Base-by-base conservation (phyloP, 2,113 vertebrate species). In the Synchiropus splendidus region DNA sequence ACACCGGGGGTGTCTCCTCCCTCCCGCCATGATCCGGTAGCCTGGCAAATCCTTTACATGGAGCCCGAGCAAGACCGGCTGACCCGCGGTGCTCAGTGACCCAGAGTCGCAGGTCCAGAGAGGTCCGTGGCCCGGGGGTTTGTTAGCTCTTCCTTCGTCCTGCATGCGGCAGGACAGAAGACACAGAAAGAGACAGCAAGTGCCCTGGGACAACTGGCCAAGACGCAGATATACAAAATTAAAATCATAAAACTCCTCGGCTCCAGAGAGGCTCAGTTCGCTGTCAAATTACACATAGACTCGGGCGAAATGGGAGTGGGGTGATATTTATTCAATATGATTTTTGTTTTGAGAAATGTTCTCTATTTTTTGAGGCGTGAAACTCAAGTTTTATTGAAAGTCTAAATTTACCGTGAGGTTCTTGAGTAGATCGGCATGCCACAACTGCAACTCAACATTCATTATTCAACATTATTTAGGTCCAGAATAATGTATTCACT, bases 81-180 rank as follows among this genome's bases (percentile, higher is more conserved):
- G 77, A 79, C 81, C 74, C 39, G 53, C 57, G 77, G 72, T 70
- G 64, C 53, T 59, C 45, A 14, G 45, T 74, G 77, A 80, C 78
- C 77, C 46, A 14, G 48, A 74, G 72, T 60, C 60, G 40, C 44
- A 59, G 67, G 70, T 71, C 67, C 63, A 50, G 57, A 58, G 64
- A 64, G 64, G 71, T 55, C 56, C 16, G 31, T 2, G 49, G 74
- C 72, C 70, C 51, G 32, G 8, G 76, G 77, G 64, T 62, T 54
- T 67, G 45, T 72, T 74, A 67, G 74, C 18, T 61, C 33, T 39
- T 67, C 62, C 65, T 51, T 64, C 33, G 17, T 61, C 61, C 55
- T 64, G 31, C 31, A 55, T 17, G 43, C 43, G 61, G 60, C 50
- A 15, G 70, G 41, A 72, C 10, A 44, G 64, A 52, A 71, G 65